Percentiles rank a stretch among this genome's conserved stretches.
phyloP scores from a whole-genome alignment of 2,113 vertebrate genomes.

The Pterocles orientalis region DNA sequence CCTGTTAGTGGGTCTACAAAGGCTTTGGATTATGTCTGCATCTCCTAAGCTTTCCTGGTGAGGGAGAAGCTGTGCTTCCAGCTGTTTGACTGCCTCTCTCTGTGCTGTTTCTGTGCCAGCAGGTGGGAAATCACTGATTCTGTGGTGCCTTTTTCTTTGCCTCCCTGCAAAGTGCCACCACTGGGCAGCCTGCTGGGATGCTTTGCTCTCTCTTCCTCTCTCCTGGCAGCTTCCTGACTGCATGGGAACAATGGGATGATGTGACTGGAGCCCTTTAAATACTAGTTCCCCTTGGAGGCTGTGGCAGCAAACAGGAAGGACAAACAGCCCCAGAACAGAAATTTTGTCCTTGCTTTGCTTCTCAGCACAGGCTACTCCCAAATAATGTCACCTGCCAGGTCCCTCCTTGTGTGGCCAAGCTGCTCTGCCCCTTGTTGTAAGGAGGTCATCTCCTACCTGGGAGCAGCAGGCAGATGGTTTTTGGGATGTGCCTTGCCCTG shows the following conservation, averaged over 20 bases:
- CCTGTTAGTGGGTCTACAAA: not conserved
- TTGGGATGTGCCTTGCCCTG: not conserved
- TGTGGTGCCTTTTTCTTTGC: not conserved
- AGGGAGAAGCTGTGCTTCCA: not conserved
- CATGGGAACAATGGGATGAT: slow-evolving; percentile 17
- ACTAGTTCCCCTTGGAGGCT: not conserved
- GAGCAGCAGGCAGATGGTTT: not conserved
- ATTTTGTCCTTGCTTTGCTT: not conserved
- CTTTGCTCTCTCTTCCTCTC: not conserved
- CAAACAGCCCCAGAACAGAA: not conserved
- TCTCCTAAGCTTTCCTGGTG: not conserved
- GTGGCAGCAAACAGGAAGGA: not conserved
- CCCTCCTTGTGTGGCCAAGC: rapidly evolving
- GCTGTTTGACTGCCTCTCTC: not conserved
- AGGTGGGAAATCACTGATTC: not conserved
- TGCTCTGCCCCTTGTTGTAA: not conserved
- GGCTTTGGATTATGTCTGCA: not conserved
- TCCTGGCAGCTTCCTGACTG: not conserved
- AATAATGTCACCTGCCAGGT: not conserved
- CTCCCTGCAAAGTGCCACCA: not conserved
- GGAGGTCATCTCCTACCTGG: not conserved
- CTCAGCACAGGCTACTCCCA: not conserved
- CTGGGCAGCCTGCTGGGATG: not conserved
- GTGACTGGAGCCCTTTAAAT: not conserved
- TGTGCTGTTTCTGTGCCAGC: rapidly evolving